A percentile compares a stretch with the other conserved stretches of the same genome.
Conservation (phyloP, 2,888 invertebrate species). For the Conistra vaccinii region DNA sequence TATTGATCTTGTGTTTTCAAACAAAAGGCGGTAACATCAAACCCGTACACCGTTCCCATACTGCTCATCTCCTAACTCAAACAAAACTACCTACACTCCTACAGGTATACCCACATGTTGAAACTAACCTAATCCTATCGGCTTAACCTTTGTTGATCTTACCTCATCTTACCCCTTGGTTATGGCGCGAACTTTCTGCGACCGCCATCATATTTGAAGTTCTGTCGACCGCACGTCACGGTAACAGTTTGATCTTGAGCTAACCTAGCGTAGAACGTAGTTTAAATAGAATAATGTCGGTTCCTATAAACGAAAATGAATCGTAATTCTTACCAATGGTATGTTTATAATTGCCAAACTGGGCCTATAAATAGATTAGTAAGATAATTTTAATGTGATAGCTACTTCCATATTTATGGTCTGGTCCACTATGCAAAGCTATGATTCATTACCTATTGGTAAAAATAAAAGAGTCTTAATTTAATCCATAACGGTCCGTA, state of each 20-base stretch:
- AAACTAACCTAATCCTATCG: conserved; percentile 28
- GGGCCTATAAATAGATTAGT: too few relatives aligned
- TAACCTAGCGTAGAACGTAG: not conserved
- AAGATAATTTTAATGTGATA: too few relatives aligned
- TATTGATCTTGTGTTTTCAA: not conserved
- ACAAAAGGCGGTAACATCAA: not conserved
- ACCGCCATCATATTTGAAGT: conserved; percentile 26
- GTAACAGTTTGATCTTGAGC: not conserved
- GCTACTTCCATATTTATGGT: too few relatives aligned
- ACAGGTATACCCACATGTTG: not conserved
- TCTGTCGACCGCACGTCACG: not conserved
- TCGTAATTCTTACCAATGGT: too few relatives aligned
- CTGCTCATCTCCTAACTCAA: conserved; percentile 20
- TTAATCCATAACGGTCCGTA: too few relatives aligned
- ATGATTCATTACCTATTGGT: too few relatives aligned
- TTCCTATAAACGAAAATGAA: too few relatives aligned
- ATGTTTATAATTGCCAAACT: too few relatives aligned
- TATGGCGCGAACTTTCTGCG: conserved; percentile 29
- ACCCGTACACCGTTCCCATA: not conserved
- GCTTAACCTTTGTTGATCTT: conserved; percentile 42
- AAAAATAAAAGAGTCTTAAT: too few relatives aligned
- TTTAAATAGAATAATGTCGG: not conserved
- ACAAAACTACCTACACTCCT: not conserved
- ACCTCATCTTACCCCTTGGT: conserved; percentile 21
- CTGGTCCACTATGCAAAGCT: too few relatives aligned